Evolutionary conservation across 2,888 invertebrate species (phyloP), one percentile per base, ranked within the genome.

Genomic region (Darwinula stevensoni): DNA sequence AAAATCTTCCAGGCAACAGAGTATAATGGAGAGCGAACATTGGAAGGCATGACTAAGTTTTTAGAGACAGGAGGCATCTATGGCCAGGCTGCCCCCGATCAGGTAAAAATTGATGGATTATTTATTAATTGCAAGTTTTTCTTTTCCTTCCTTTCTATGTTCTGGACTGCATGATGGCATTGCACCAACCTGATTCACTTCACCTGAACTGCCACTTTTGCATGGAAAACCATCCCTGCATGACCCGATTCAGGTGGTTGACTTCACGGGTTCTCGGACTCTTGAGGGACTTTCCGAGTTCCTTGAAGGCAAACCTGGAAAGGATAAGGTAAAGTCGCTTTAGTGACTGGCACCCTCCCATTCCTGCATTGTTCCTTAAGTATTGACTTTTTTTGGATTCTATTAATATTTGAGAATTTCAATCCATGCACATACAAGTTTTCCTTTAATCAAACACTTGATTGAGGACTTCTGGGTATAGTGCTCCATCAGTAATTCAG

Each of bases 21-120:
- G 48, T 99, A 80, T 62, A 75, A 71, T 47, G 84, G 91, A 38
- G 88, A 88, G 49, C 65, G 97, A 48, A 91, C 88, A 43, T 59
- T 94, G 41, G 86, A 80, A 43, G 91, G 67, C 36, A 63, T 99
- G 47, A 62, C 67, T 39, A 80, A 86, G 56, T 99, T 97, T 61
- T 58, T 97, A 37, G 91, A 94, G 51, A 65, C 67, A 38, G 75
- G 72, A 45, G 94, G 94, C 38, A 67, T 65, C 43, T 71, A 69
- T 34, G 72, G 70, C 29, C 61, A 67, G 45, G 62, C 63, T 15
- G 59, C 59, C 32, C 65, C 69, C 29, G 64, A 64, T 27, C 41
- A 46, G 39, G 9, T 9, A 31, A 9, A 6, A 11, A 27, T 33
- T 33, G 16, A 31, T n/a, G 5, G 13, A 34, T 9, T 16, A 14